Conservation (phyloP, 1,140 invertebrate genomes). For the Babylonia areolata region DNA sequence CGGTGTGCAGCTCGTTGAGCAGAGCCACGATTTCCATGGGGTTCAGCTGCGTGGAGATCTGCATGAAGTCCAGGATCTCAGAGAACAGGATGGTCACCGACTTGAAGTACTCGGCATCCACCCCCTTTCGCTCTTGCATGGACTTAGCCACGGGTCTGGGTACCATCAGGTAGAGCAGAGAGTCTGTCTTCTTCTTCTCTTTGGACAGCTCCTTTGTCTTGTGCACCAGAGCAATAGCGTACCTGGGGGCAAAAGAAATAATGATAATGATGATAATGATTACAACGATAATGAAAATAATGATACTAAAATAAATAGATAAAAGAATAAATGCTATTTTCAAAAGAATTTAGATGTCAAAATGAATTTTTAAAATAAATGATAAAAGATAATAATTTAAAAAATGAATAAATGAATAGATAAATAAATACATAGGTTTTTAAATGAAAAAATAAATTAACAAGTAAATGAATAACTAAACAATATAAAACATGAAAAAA, state of each 20-base stretch:
- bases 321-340: too few species aligned
- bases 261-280: too few species aligned
- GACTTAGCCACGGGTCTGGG: slow-evolving; percentile 66
- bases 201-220: slow-evolving; percentile 67
- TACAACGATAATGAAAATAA: too few species aligned
- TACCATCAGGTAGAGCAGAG: slow-evolving; percentile 75
- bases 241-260: slow-evolving; percentile 24
- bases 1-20: slow-evolving; percentile 47
- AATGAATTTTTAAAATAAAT: too few species aligned
- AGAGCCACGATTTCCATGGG: slow-evolving; percentile 49
- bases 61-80: slow-evolving; percentile 59
- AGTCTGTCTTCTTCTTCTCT: slow-evolving; percentile 67
- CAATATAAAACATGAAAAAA: too few species aligned
- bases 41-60: slow-evolving; percentile 26
- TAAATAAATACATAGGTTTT: too few species aligned
- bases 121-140: slow-evolving; percentile 29
- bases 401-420: too few species aligned
- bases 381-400: too few species aligned
- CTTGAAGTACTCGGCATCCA: slow-evolving; percentile 56
- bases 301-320: too few species aligned
- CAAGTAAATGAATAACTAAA: too few species aligned
- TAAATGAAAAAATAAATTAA: too few species aligned
- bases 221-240: slow-evolving; percentile 65
- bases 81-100: slow-evolving; percentile 73
- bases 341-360: too few species aligned